These are phyloP conservation scores for Myiozetetes cayanensis DNA, from an alignment of 2,113 vertebrate species.

Conservation along the genomic window DNA sequence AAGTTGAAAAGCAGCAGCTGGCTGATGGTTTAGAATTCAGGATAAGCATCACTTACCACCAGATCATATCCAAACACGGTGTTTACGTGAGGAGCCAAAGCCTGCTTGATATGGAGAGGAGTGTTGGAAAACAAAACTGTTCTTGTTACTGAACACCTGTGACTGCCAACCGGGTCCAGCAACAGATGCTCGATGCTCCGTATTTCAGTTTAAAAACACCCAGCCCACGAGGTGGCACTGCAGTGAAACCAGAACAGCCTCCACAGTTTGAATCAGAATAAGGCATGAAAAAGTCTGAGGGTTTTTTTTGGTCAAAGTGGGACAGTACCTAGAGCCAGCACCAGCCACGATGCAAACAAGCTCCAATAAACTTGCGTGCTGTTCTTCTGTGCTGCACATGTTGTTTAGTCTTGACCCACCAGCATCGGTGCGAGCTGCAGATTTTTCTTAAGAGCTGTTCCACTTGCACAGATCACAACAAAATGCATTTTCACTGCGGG, in stretches of 20 bases:
- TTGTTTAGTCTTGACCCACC: neutral
- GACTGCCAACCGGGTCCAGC: neutral
- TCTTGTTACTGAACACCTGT: neutral
- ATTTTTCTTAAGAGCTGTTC: neutral
- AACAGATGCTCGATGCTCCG: neutral
- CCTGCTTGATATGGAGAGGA: accelerated
- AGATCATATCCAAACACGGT: neutral
- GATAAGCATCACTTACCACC: neutral
- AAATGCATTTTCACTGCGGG: neutral
- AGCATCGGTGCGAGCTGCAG: neutral
- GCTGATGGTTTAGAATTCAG: neutral
- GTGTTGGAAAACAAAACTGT: neutral
- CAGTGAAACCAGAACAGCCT: neutral
- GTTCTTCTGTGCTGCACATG: neutral
- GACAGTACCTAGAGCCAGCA: neutral
- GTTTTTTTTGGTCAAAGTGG: neutral
- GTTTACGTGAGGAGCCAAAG: neutral
- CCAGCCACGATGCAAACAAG: neutral
- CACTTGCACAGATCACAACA: neutral
- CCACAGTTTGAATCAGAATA: neutral
- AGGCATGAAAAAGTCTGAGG: neutral
- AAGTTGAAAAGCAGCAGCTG: neutral
- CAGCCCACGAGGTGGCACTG: neutral
- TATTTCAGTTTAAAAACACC: neutral
- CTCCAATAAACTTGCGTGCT: neutral